phyloP scores from a whole-genome alignment of 2,113 vertebrate genomes.

The Perognathus longimembris region DNA sequence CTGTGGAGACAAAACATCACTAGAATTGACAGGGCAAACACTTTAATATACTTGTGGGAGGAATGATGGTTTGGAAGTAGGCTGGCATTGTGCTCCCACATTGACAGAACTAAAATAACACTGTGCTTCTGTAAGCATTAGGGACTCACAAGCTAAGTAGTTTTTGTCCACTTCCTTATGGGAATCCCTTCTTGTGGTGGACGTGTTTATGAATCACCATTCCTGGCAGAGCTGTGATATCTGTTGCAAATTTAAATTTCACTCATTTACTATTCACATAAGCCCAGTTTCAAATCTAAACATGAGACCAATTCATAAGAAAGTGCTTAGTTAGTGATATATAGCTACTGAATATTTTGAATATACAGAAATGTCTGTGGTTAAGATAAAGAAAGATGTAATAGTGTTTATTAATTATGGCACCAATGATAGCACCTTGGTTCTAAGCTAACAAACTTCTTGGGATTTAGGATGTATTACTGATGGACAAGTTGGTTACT shows the following conservation, averaged over 20 bases:
- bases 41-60: background rate
- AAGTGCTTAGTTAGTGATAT: background rate
- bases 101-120: background rate
- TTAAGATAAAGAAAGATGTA: background rate
- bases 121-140: background rate
- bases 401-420: slow-evolving; percentile 1
- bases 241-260: background rate
- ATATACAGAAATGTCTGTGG: background rate
- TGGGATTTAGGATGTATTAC: background rate
- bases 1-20: background rate
- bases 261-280: background rate
- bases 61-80: background rate
- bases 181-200: background rate
- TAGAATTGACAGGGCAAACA: background rate
- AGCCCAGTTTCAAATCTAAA: background rate
- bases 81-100: background rate
- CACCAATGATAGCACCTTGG: too few relatives aligned
- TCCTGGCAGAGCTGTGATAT: background rate
- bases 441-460: background rate
- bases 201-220: background rate
- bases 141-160: background rate
- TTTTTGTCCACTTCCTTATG: background rate
- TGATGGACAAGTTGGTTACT: background rate
- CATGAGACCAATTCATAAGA: background rate
- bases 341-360: background rate